Percentiles rank a stretch among this genome's conserved stretches.
phyloP scores from a whole-genome alignment of 2,888 invertebrate genomes.

The Neoascia interrupta region DNA sequence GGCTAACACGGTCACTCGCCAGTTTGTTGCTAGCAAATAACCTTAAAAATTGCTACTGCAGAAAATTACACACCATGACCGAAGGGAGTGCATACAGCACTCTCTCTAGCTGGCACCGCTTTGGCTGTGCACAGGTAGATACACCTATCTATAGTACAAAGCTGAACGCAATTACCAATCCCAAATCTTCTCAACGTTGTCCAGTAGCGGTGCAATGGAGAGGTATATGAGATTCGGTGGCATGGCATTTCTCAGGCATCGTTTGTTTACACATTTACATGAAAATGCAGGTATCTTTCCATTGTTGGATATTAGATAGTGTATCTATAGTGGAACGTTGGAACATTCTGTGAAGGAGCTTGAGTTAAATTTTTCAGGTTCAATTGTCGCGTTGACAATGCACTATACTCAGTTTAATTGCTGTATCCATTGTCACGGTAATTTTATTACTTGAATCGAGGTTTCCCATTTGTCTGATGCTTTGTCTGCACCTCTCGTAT shows the following conservation, averaged over 20 bases:
- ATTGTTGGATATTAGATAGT: too few relatives aligned
- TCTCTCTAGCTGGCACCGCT: neutral
- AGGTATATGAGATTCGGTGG: slow-evolving; percentile 18
- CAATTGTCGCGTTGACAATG: slow-evolving; percentile 59
- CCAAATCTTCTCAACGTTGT: slow-evolving; percentile 33
- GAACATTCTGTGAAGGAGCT: slow-evolving; percentile 16
- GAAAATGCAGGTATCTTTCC: slow-evolving; percentile 15
- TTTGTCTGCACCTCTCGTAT: slow-evolving; percentile 25
- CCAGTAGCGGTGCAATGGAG: slow-evolving; percentile 10
- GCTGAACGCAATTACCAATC: slow-evolving; percentile 35
- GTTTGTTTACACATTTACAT: slow-evolving; percentile 36
- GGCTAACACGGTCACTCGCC: slow-evolving; percentile 36
- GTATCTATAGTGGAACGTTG: too few relatives aligned
- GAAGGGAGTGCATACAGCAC: slow-evolving; percentile 15
- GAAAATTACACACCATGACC: slow-evolving; percentile 56
- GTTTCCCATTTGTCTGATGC: slow-evolving; percentile 42
- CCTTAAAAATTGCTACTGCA: slow-evolving; percentile 54
- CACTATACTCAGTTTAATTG: slow-evolving; percentile 60
- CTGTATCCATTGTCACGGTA: slow-evolving; percentile 53
- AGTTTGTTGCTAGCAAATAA: slow-evolving; percentile 49
- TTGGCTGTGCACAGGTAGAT: neutral
- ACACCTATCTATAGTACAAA: neutral
- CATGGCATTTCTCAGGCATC: too few relatives aligned
- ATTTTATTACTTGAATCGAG: slow-evolving; percentile 50
- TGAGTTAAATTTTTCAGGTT: slow-evolving; percentile 66